Percentiles rank a stretch among this genome's conserved stretches.
These are phyloP conservation scores for Herpetotheres cachinnans DNA, from an alignment of 2,113 vertebrate genomes.

Conservation along the genomic window DNA sequence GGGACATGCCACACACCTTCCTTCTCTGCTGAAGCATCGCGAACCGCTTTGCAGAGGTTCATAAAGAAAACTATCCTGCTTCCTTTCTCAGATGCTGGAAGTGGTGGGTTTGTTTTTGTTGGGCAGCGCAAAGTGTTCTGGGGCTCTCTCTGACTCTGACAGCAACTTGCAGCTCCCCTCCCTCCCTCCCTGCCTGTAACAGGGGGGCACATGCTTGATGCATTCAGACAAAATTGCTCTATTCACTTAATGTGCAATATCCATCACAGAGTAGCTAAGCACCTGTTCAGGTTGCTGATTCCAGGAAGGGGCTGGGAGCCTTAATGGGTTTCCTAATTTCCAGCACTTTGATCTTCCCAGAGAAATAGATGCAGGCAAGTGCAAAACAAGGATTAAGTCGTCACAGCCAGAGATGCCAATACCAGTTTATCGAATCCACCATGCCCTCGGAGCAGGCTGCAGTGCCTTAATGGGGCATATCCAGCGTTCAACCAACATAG, in stretches of 20 bases:
- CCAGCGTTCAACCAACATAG: neutral
- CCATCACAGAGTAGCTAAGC: neutral
- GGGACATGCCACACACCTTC: rapidly evolving
- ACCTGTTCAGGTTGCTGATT: neutral
- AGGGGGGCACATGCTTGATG: neutral
- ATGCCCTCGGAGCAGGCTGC: neutral
- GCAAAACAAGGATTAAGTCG: neutral
- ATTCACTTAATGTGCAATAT: neutral
- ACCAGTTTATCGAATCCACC: neutral
- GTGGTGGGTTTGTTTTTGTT: neutral
- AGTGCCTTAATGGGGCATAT: neutral
- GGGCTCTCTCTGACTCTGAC: neutral
- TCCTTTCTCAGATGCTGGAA: neutral
- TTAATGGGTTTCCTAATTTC: neutral
- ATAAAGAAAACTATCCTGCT: neutral
- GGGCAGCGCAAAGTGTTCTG: neutral
- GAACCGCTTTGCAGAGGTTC: neutral
- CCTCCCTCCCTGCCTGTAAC: neutral
- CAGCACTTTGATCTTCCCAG: neutral
- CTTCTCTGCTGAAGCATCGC: neutral
- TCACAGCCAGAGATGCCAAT: neutral
- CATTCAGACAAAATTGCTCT: neutral
- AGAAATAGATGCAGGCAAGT: neutral
- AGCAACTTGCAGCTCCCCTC: neutral
- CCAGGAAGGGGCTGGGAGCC: neutral